phyloP scores from a whole-genome alignment of 2,888 invertebrate species.

The Timema cristinae region DNA sequence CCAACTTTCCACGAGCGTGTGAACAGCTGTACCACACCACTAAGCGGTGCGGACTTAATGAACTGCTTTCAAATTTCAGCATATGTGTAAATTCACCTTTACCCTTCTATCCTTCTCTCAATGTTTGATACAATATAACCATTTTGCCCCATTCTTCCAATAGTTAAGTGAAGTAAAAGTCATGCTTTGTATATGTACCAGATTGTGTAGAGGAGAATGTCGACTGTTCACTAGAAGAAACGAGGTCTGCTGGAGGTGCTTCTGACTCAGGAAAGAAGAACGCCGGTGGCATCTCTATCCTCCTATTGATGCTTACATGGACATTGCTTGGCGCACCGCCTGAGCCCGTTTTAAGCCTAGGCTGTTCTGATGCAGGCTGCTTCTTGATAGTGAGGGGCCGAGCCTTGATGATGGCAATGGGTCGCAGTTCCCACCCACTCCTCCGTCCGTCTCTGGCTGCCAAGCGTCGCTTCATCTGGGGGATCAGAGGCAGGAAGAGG shows the following conservation, averaged over 20 bases:
- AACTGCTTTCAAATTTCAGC: no score
- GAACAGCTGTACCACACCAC: no score
- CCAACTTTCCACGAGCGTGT: no score
- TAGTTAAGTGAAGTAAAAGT: not conserved
- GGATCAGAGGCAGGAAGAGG: constrained; percentile 32
- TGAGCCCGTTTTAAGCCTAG: constrained; percentile 51
- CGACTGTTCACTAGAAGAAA: constrained; percentile 32
- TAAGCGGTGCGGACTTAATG: no score
- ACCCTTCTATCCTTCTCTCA: no score
- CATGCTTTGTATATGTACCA: not conserved
- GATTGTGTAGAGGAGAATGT: constrained; percentile 19
- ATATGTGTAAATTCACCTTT: no score
- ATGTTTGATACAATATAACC: no score
- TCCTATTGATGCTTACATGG: constrained; percentile 63
- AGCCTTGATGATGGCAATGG: constrained; percentile 60
- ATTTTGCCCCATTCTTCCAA: no score
- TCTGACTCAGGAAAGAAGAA: constrained; percentile 76
- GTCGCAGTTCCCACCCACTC: constrained; percentile 18
- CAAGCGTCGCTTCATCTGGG: constrained; percentile 26
- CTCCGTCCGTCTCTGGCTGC: constrained; percentile 26
- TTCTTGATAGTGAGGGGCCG: constrained; percentile 80
- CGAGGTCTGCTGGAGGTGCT: constrained; percentile 55
- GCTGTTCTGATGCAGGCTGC: constrained; percentile 75
- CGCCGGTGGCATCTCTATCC: constrained; percentile 79
- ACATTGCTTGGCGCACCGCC: constrained; percentile 45